Evolutionary conservation across 1,140 invertebrate species (phyloP), one percentile per base, ranked within the genome.

Genomic region (Drosophila miranda): DNA sequence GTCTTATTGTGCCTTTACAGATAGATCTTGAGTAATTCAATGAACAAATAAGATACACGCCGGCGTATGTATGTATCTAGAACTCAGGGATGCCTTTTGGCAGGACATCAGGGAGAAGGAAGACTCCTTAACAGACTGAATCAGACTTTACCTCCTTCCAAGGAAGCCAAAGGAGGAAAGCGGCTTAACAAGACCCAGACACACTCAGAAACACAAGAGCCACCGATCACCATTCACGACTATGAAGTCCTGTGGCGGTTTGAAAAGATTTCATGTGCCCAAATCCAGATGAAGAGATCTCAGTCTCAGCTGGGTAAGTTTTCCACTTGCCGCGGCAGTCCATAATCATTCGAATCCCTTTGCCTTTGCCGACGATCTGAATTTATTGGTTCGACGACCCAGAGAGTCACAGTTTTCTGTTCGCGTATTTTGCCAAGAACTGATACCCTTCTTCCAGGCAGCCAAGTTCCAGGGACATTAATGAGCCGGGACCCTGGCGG

Each of bases 381-480:
- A 61, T 53, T 11, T 55, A 4, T 8, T 75, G 64, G 71, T 42
- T 52, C 41, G 30, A 61, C 7, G 60, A 58, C n/a, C 38, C 75
- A 28, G 66, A 78, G 75, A 59, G 1, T 38, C 49, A 0, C 23
- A n/a, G 11, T 71, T 16, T 16, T 16, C 16, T 16, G 16, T 16
- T 16, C 0, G 16, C 16, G 16, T 16, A 16, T 16, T 16, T 16
- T 0, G 16, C 16, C 16, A 16, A 16, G 16, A 16, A 16, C 16
- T 16, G 16, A 14, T 78, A 21, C 3, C 30, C 1, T 23, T 71
- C 8, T 71, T 45, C 8, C 16, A 11, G 2, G 44, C 53, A 14
- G 59, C 53, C n/a, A 56, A 67, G 4, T 71, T 48, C 13, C 26
- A 78, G 34, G 50, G 57, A 19, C 0, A 19, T 78, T 2, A 7